Base-by-base conservation (phyloP, 2,113 vertebrate genomes). In the Chloroceryle aenea region DNA sequence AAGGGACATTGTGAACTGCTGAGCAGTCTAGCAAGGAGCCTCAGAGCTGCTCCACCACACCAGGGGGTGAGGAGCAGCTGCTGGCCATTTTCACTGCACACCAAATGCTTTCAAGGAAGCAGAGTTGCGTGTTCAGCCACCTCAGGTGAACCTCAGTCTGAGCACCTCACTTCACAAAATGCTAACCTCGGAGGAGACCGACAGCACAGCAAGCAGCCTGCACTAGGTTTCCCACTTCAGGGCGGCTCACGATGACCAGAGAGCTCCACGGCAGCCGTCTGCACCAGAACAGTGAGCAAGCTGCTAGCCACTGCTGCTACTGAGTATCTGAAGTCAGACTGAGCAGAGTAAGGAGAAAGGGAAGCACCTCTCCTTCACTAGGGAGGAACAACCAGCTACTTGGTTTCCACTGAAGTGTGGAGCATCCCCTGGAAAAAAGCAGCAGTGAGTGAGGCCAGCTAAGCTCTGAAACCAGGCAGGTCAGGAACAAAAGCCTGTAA, bases 251-350 rank as follows among this genome's bases (percentile, higher is more conserved):
- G 43, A n/a, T 2, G 18, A 18, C 5, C 18, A 17, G 34, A 78
- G 62, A 53, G 7, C 22, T 55, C 32, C 2, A 2, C 7, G 2
- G 1, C 8, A 73, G 56, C 36, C 27, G 50, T 3, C 38, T 43
- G 47, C 56, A 61, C 4, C 21, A 18, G 16, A 30, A 13, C 3
- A 11, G 23, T 11, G 43, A 87, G 43, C 30, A 43, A 82, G 85
- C 74, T 18, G 58, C 56, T 75, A 55, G 55, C 25, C 38, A 10
- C 25, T 30, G 23, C 7, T 15, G 36, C 59, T 45, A 50, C 21
- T 59, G 73, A 52, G 2, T 4, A 36, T 2, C n/a, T 34, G 26
- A 0, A 2, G 10, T 11, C 8, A 43, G 30, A 9, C n/a, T 2
- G 27, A 85, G 69, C 56, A 63, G 56, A 30, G 26, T 3, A 40